Evolutionary conservation across 2,797 vertebrate species (phyloP).

Genomic region (Acrocephalus scirpaceus): DNA sequence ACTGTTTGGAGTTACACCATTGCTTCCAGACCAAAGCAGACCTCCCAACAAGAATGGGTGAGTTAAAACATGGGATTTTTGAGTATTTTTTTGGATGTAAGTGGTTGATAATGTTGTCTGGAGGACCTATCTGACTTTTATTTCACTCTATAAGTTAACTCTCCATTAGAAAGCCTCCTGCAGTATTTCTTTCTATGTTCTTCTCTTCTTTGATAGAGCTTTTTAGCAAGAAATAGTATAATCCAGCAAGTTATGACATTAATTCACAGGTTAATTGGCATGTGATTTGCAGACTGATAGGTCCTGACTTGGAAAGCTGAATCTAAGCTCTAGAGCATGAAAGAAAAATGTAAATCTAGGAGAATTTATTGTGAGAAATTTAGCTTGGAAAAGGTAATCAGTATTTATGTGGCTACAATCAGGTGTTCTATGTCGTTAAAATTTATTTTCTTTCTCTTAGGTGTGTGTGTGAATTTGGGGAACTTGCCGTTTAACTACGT

Average conservation of each 20-base stretch:
- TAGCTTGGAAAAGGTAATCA: not conserved
- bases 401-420: not conserved
- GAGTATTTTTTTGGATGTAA: not conserved
- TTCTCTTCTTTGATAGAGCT: not conserved
- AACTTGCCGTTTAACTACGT: not conserved
- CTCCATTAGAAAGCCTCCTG: not conserved
- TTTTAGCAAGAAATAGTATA: not conserved
- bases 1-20: conserved; percentile 81
- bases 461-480: not conserved
- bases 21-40: conserved; percentile 68
- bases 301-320: not conserved
- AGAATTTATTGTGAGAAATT: not conserved
- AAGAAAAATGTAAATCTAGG: not conserved
- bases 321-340: not conserved
- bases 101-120: not conserved
- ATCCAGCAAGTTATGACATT: not conserved
- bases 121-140: not conserved
- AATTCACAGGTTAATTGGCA: not conserved
- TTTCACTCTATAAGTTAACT: not conserved
- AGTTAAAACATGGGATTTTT: conserved; percentile 32
- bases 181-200: not conserved
- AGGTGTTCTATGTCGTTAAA: not conserved
- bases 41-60: conserved; percentile 73
- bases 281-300: not conserved
- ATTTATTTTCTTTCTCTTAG: not conserved